Evolutionary conservation across 2,797 vertebrate genomes (phyloP).

Genomic region (Ptychadena robeensis): DNA sequence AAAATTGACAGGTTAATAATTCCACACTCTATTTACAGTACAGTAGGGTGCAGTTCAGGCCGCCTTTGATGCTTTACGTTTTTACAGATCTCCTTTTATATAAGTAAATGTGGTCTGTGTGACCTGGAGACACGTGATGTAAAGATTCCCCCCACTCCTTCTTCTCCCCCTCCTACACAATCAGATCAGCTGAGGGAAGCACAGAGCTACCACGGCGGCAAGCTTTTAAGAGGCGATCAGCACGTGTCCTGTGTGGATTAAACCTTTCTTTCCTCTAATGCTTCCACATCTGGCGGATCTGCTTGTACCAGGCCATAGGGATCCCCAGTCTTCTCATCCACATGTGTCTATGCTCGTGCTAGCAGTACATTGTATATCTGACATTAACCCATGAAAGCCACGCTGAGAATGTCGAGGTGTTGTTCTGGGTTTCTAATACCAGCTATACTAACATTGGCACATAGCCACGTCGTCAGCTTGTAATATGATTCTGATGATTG

Average conservation of each 20-base stretch:
- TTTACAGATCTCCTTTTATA: slow-evolving; percentile 66
- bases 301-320: slow-evolving; percentile 54
- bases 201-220: slow-evolving; percentile 64
- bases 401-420: not conserved
- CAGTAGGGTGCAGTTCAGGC: too few species aligned
- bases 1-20: too few species aligned
- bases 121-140: slow-evolving; percentile 61
- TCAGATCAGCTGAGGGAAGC: slow-evolving; percentile 50
- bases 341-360: slow-evolving; percentile 8
- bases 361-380: not conserved
- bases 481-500: not conserved
- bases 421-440: not conserved
- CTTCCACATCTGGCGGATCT: slow-evolving; percentile 69
- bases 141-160: not conserved
- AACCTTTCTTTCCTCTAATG: slow-evolving; percentile 71
- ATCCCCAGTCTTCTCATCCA: slow-evolving; percentile 48
- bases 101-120: slow-evolving; percentile 60
- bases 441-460: not conserved
- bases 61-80: too few species aligned
- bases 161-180: slow-evolving; percentile 6
- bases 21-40: too few species aligned
- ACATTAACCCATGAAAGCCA: not conserved
- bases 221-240: slow-evolving; percentile 62
- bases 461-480: not conserved
- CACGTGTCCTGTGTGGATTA: slow-evolving; percentile 65